Conservation (phyloP, 1,140 invertebrate species). For the Drosophila kikkawai region DNA sequence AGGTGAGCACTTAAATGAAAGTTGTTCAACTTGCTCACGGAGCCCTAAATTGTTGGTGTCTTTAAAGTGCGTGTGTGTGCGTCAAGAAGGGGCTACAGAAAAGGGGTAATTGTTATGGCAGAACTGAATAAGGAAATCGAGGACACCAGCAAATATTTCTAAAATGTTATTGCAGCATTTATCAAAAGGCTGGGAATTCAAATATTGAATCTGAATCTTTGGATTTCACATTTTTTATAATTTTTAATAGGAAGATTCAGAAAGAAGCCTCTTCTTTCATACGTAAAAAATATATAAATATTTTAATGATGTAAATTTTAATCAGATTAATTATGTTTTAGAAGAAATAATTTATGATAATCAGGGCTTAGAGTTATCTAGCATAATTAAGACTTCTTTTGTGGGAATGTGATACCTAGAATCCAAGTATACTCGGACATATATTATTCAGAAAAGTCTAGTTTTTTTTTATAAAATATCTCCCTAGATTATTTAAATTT, state of each 20-base stretch:
- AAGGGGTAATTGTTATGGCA: constrained; percentile 26
- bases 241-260: neutral
- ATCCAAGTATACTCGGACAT: neutral
- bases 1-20: constrained; percentile 76
- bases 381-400: neutral
- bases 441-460: neutral
- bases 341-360: neutral
- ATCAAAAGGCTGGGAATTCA: neutral
- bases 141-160: constrained; percentile 17
- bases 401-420: neutral
- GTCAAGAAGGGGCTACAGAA: neutral
- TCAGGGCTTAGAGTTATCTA: too few species aligned
- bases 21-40: constrained; percentile 57
- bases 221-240: neutral
- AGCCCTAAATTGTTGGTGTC: constrained; percentile 37
- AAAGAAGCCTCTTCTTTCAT: neutral
- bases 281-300: too few species aligned
- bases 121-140: constrained; percentile 31
- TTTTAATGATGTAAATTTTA: too few species aligned
- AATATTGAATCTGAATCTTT: neutral
- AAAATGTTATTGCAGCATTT: neutral
- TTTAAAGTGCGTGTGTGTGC: constrained; percentile 22
- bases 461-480: neutral
- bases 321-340: neutral
- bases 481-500: neutral